Percentiles rank a stretch among this genome's conserved stretches.
Evolutionary conservation across 2,113 vertebrate genomes (phyloP).

Genomic region (Scomber japonicus): DNA sequence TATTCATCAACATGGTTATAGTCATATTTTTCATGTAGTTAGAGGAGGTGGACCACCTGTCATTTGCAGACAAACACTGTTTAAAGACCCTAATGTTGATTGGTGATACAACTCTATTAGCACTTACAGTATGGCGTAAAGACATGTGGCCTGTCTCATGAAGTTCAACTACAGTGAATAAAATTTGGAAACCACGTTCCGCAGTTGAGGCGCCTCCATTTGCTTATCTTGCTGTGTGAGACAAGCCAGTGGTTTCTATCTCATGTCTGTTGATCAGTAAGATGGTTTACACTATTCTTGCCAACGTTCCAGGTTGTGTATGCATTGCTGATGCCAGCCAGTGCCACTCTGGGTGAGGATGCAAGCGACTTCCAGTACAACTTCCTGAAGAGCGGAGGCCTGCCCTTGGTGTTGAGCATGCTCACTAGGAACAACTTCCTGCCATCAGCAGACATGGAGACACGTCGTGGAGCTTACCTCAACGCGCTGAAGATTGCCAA

Average conservation of each 20-base stretch:
- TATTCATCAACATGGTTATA: too few relatives aligned
- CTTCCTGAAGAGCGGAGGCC: slow-evolving; percentile 97
- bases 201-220: background rate
- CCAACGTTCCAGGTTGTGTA: slow-evolving; percentile 91
- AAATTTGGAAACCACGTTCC: background rate
- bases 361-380: slow-evolving; percentile 99
- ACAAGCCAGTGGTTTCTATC: background rate
- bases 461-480: slow-evolving; percentile 96
- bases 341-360: slow-evolving; percentile 96
- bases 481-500: slow-evolving; percentile 99
- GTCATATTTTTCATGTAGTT: too few relatives aligned
- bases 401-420: slow-evolving; percentile 97
- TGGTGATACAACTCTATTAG: too few relatives aligned
- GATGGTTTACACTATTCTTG: background rate
- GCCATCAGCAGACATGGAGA: slow-evolving; percentile 99
- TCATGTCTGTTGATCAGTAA: background rate
- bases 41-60: too few relatives aligned
- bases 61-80: too few relatives aligned
- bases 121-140: background rate
- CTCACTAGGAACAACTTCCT: slow-evolving; percentile 99
- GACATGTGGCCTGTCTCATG: background rate
- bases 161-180: background rate
- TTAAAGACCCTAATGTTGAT: background rate
- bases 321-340: slow-evolving; percentile 99
- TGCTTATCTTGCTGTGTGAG: background rate